Evolutionary conservation across 2,888 invertebrate genomes (phyloP), one percentile per base, ranked within the genome.

Genomic region (Drosophila cyrtoloma): DNA sequence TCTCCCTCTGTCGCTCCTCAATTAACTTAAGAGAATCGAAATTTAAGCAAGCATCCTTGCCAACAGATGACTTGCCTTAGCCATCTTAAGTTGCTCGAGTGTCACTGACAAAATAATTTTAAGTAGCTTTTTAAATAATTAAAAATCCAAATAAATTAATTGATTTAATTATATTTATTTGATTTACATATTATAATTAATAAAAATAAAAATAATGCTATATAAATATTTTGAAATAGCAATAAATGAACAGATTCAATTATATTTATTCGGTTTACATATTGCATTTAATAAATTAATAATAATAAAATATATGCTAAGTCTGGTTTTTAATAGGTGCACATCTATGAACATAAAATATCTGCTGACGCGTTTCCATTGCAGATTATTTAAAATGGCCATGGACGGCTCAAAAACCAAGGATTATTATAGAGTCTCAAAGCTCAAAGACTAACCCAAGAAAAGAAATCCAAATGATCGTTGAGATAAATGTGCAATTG

Each of bases 21-120:
- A 26, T 56, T 52, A 30, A 35, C 33, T 33, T 39, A 58, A 58
- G 42, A 19, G 47, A 32, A 28, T 53, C 22, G 2, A 12, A n/a
- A 37, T 39, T 30, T 22, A 50, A 59, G 22, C 47, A 30, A 50
- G 50, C 47, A 44, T 65, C 14, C 33, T 26, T n/a, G 44, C 44
- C 2, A 44, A 53, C 32, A 32, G 16, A 22, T 50, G 35, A 28
- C 19, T 28, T 26, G 19, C 6, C 37, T 56, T 30, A 39, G 14
- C 50, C 35, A 60, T 35, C 47, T 47, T 47, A 47, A 16, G 47
- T 47, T 47, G 26, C 47, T 26, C 47, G 22, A 26, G 47, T 47
- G 16, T 16, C 47, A 26, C 16, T 26, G 26, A 56, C 12, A 19
- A 12, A 55, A 55, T 28, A 14, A 30, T 57, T 28, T 55, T 37